These are phyloP conservation scores for Lates calcarifer DNA, from an alignment of 2,113 vertebrate species.

Conservation along the genomic window DNA sequence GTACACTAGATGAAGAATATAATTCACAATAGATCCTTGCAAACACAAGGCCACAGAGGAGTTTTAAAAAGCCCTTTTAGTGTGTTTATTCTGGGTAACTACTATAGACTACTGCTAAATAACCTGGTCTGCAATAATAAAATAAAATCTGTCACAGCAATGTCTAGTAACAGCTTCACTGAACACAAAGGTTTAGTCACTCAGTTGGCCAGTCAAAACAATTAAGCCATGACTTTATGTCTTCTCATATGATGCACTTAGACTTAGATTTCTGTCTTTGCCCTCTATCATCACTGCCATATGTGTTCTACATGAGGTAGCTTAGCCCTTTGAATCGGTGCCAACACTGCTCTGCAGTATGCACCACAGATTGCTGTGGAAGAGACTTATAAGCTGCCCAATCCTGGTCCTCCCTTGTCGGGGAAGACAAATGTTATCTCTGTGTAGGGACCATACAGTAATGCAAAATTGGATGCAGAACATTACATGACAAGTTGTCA, in stretches of 20 bases:
- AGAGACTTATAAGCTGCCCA: constrained; percentile 11
- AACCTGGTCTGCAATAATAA: constrained; percentile 8
- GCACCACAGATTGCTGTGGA: constrained; percentile 19
- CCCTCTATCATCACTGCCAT: constrained; percentile 47
- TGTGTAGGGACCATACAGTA: not conserved
- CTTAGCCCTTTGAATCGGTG: constrained; percentile 45
- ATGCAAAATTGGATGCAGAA: not conserved
- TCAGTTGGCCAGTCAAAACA: constrained; percentile 41
- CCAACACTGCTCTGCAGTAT: constrained; percentile 44
- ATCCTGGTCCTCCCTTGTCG: not conserved
- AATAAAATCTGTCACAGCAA: not conserved
- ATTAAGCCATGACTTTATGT: constrained; percentile 33
- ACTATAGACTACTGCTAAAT: not conserved
- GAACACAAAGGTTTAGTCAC: constrained; percentile 36
- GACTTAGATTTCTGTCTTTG: constrained; percentile 50
- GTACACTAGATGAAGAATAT: not conserved
- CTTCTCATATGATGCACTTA: constrained; percentile 38
- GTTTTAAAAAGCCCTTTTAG: not conserved
- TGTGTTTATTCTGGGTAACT: constrained; percentile 7
- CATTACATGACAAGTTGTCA: not conserved
- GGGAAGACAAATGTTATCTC: constrained; percentile 1
- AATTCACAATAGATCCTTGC: not conserved
- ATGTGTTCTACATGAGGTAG: constrained; percentile 54
- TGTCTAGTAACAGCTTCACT: constrained; percentile 18
- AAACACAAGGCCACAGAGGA: not conserved